Evolutionary conservation across 2,797 vertebrate species (phyloP).

Genomic region (Poeciliopsis paucimaculata): DNA sequence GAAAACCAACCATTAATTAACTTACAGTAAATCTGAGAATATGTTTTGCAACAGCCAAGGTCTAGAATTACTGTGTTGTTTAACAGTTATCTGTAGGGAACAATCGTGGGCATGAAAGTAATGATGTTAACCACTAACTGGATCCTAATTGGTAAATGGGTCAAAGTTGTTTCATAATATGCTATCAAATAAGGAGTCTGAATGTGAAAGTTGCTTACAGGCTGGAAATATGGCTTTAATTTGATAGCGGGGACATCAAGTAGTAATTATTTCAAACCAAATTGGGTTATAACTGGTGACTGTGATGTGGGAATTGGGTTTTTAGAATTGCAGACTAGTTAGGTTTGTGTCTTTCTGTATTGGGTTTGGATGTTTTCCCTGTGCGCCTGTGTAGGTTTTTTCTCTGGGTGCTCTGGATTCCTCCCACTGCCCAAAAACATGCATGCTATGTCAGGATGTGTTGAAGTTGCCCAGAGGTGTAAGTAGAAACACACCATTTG

Average conservation of each 20-base stretch:
- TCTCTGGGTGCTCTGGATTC: neutral
- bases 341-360: neutral
- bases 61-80: conserved; percentile 11
- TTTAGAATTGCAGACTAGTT: neutral
- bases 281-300: conserved; percentile 18
- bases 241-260: conserved; percentile 29
- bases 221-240: conserved; percentile 20
- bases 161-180: conserved; percentile 31
- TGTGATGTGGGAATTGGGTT: conserved; percentile 16
- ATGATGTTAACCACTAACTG: conserved; percentile 22
- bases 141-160: conserved; percentile 36
- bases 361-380: neutral
- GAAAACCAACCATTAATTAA: neutral
- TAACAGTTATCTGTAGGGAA: conserved; percentile 22
- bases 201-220: conserved; percentile 19
- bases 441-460: neutral
- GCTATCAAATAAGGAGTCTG: conserved; percentile 24
- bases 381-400: neutral
- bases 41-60: conserved; percentile 10
- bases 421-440: neutral
- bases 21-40: neutral
- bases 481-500: neutral
- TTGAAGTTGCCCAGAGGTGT: neutral
- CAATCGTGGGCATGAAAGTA: conserved; percentile 25
- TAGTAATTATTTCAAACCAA: conserved; percentile 35